Conservation (phyloP, 2,888 invertebrate species). For the Melieria crassipennis region DNA sequence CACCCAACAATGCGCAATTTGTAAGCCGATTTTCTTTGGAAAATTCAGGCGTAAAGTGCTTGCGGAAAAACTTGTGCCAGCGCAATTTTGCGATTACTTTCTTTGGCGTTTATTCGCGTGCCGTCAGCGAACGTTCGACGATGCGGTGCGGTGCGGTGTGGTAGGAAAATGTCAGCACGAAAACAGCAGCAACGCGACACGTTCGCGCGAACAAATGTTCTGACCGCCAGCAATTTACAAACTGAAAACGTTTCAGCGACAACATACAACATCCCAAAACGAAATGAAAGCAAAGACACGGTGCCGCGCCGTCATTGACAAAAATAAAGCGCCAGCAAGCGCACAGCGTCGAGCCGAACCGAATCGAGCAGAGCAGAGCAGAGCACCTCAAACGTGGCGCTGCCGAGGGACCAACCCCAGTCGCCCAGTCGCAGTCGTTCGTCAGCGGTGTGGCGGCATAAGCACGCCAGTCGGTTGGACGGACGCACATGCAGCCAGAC, state of each 20-base stretch:
- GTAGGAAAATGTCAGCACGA: background rate
- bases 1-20: constrained; percentile 4
- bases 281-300: background rate
- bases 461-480: background rate
- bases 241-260: constrained; percentile 48
- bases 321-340: background rate
- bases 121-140: too few species aligned
- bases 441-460: too few species aligned
- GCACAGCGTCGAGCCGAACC: background rate
- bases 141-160: too few species aligned
- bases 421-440: too few species aligned
- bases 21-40: background rate
- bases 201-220: constrained; percentile 47
- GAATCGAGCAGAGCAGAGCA: background rate
- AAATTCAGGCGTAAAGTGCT: constrained; percentile 11
- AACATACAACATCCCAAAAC: constrained; percentile 16
- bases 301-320: background rate
- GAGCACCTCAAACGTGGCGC: background rate
- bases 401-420: too few species aligned
- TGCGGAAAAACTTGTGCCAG: constrained; percentile 45
- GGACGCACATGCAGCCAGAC: background rate
- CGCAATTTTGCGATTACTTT: background rate
- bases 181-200: constrained; percentile 10
- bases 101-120: too few species aligned
- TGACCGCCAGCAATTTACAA: constrained; percentile 59